Percentiles rank a stretch among this genome's conserved stretches.
Conservation (phyloP, 2,113 vertebrate species). For the Oryzias woworae region DNA sequence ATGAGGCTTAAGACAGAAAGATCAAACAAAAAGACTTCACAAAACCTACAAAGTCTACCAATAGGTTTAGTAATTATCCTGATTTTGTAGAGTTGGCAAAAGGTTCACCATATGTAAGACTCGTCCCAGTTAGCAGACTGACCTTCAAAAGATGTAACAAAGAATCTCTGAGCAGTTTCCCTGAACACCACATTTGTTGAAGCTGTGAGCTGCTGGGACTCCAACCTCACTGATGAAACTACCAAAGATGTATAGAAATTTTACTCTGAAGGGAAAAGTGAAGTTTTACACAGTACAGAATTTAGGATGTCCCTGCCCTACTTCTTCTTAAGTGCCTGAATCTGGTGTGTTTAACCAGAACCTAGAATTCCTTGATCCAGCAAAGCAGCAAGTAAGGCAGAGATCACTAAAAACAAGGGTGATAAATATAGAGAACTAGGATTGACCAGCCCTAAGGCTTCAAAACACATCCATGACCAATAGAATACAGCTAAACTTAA, state of each 20-base stretch:
- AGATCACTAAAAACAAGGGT: no score
- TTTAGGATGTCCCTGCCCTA: no score
- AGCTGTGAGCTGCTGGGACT: constrained; percentile 2
- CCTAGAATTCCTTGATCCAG: no score
- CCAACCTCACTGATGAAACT: neutral
- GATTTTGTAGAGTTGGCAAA: constrained; percentile 20
- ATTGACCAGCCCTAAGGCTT: no score
- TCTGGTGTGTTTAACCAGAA: no score
- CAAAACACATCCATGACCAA: no score
- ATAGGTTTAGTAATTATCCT: constrained; percentile 36
- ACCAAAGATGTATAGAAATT: neutral
- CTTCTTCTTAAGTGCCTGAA: no score
- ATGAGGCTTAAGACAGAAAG: constrained; percentile 6
- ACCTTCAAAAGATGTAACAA: constrained; percentile 34
- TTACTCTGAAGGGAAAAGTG: neutral
- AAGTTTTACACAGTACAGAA: neutral
- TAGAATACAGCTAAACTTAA: no score
- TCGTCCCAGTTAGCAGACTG: constrained; percentile 37
- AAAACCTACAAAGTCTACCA: constrained; percentile 26
- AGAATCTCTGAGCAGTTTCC: constrained; percentile 26
- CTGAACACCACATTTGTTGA: constrained; percentile 6
- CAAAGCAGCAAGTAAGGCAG: no score
- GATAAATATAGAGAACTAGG: no score
- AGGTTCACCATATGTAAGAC: constrained; percentile 48
- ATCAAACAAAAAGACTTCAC: constrained; percentile 24